Base-by-base conservation (phyloP, 2,113 vertebrate species). In the Bagarius yarrelli region DNA sequence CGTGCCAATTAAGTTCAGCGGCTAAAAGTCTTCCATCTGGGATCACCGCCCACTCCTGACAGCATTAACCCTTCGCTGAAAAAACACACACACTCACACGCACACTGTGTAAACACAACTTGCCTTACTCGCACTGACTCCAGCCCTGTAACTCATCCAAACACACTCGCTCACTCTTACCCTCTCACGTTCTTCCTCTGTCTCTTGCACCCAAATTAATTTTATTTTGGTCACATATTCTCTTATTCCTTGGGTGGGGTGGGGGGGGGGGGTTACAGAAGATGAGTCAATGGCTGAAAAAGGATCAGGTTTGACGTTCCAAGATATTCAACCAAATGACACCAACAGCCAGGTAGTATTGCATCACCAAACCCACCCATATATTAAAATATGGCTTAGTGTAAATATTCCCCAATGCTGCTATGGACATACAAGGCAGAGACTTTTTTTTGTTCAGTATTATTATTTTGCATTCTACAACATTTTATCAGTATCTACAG, bases 1-100 rank as follows among this genome's bases (percentile, higher is more conserved):
- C 89, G 87, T 85, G 86, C 87, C 88, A 91, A 90, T 90, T 88
- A 90, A 85, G 88, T 87, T 89, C 84, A 90, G 85, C 85, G 84
- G 87, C 87, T 87, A 86, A 90, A 89, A 87, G 85, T 63, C 63
- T 86, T 85, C 83, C 90, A 91, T 87, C 83, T 88, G 89, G 86
- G 86, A 88, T 83, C 83, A 73, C 70, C 76, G 85, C 83, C 77
- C 60, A 70, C 83, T 84, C 81, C 87, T 86, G 86, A 84, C 88
- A 85, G 82, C 81, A 88, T 92, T 85, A 89, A 89, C 89, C 83
- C 84, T 84, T 80, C 81, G 70, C 80, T 85, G 75, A 89, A 80
- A 59, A 8, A 30, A 27, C n/a, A 23, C 56, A 60, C 52, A 56
- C n/a, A 64, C 53, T 25, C 76, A 50, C 18, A 21, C 44, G 78